Evolutionary conservation across 2,113 vertebrate species (phyloP).

Genomic region (Hirundichthys speculiger): DNA sequence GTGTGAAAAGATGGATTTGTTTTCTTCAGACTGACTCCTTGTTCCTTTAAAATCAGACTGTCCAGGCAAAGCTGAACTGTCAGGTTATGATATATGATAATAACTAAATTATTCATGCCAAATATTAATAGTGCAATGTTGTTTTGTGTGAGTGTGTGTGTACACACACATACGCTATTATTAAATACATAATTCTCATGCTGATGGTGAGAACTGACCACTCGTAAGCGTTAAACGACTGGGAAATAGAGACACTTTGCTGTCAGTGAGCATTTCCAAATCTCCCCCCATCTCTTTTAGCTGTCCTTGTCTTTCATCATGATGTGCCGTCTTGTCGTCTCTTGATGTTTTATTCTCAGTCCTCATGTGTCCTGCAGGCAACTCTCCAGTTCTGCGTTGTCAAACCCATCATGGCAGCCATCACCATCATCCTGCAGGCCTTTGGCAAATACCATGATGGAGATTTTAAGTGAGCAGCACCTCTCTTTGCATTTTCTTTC

Average conservation of each 20-base stretch:
- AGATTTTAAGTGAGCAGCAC: slow-evolving; percentile 91
- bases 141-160: too few relatives aligned
- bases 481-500: slow-evolving; percentile 24
- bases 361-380: slow-evolving; percentile 81
- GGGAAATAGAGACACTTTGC: background rate
- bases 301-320: slow-evolving; percentile 7
- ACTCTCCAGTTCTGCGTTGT: slow-evolving; percentile 97
- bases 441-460: slow-evolving; percentile 95
- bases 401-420: slow-evolving; percentile 92
- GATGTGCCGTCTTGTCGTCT: slow-evolving; percentile 30
- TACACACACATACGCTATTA: too few relatives aligned
- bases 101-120: too few relatives aligned
- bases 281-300: slow-evolving; percentile 13
- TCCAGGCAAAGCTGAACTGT: too few relatives aligned
- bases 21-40: too few relatives aligned
- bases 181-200: background rate
- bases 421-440: slow-evolving; percentile 94
- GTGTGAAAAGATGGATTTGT: too few relatives aligned
- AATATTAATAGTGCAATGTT: too few relatives aligned
- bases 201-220: background rate
- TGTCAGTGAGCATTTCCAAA: slow-evolving; percentile 2
- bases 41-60: too few relatives aligned
- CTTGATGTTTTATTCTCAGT: slow-evolving; percentile 45
- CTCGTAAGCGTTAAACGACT: background rate
- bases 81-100: too few relatives aligned